A percentile compares a stretch with the other conserved stretches of the same genome.
Evolutionary conservation across 2,888 invertebrate genomes (phyloP).

Genomic region (Hirtodrosophila alboralis): DNA sequence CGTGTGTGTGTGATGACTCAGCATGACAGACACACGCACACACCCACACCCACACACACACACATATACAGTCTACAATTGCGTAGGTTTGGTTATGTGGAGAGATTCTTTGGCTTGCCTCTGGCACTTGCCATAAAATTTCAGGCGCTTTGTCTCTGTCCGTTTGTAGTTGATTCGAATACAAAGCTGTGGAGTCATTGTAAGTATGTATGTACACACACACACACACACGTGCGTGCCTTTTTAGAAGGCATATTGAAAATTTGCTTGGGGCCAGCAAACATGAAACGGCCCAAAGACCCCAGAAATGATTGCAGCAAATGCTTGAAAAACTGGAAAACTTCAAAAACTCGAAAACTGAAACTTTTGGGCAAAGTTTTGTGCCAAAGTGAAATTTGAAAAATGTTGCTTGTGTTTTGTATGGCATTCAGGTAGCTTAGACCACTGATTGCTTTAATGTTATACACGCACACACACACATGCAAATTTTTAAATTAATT

Average conservation of each 20-base stretch:
- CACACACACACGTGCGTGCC: constrained; percentile 9
- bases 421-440: constrained; percentile 47
- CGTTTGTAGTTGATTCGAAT: constrained; percentile 24
- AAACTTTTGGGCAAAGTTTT: constrained; percentile 45
- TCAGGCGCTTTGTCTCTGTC: constrained; percentile 31
- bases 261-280: constrained; percentile 9
- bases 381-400: constrained; percentile 43
- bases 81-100: constrained; percentile 19
- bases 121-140: constrained; percentile 53
- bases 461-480: constrained; percentile 23
- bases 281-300: constrained; percentile 10
- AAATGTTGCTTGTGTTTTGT: constrained; percentile 20
- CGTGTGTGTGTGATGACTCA: constrained; percentile 64
- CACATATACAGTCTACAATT: constrained; percentile 30
- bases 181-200: constrained; percentile 7
- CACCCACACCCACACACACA: background rate
- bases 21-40: constrained; percentile 38
- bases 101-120: constrained; percentile 27
- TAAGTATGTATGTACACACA: constrained; percentile 2
- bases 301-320: constrained; percentile 6
- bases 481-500: constrained; percentile 66
- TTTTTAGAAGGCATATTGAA: constrained; percentile 10
- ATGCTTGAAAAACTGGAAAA: constrained; percentile 38
- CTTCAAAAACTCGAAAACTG: constrained; percentile 35
- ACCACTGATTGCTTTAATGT: constrained; percentile 56